phyloP scores from a whole-genome alignment of 1,140 invertebrate species.

The Drosophila yakuba region DNA sequence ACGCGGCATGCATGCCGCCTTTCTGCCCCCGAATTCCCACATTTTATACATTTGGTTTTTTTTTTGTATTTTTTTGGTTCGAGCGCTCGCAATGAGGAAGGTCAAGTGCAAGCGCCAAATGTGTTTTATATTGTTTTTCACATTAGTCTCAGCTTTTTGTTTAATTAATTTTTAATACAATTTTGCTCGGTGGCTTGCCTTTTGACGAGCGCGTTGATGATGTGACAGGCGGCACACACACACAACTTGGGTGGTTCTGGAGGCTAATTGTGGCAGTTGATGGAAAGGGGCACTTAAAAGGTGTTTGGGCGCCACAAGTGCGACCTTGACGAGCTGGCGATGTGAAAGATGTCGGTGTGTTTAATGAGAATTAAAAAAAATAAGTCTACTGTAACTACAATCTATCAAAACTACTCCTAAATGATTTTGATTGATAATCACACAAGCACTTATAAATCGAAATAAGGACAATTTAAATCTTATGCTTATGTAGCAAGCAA shows the following conservation, averaged over 20 bases:
- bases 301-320: not conserved
- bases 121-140: slow-evolving; percentile 52
- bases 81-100: slow-evolving; percentile 33
- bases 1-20: slow-evolving; percentile 34
- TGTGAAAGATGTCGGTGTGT: not conserved
- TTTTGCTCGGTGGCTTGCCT: slow-evolving; percentile 29
- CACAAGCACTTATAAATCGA: not conserved
- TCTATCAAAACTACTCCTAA: too few species aligned
- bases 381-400: not conserved
- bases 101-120: slow-evolving; percentile 54
- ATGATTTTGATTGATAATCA: too few species aligned
- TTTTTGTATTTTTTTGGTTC: not conserved
- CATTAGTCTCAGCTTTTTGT: slow-evolving; percentile 46
- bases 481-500: not conserved
- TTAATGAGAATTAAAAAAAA: not conserved
- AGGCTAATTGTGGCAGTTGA: slow-evolving; percentile 42
- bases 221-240: slow-evolving; percentile 44
- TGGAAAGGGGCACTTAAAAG: slow-evolving; percentile 7
- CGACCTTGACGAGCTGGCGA: slow-evolving; percentile 8
- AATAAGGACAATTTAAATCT: not conserved
- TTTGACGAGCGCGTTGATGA: slow-evolving; percentile 47
- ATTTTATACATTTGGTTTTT: slow-evolving; percentile 5
- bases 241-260: slow-evolving; percentile 48
- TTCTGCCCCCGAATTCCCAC: slow-evolving; percentile 14
- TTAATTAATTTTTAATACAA: slow-evolving; percentile 54